Conservation (phyloP, 2,113 vertebrate species). For the Puntigrus tetrazona region DNA sequence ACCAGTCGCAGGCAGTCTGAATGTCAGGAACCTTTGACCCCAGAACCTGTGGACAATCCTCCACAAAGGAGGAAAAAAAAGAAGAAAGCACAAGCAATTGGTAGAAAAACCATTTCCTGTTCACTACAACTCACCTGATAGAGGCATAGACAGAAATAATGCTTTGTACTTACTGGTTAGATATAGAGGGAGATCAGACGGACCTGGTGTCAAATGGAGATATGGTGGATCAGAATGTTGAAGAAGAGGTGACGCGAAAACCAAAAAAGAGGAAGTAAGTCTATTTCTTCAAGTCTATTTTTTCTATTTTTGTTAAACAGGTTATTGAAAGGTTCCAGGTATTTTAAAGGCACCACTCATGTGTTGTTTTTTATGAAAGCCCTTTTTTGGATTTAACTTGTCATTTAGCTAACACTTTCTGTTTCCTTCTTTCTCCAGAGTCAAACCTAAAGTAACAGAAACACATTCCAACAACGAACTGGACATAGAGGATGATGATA, state of each 20-base stretch:
- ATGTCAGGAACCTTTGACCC: slow-evolving; percentile 70
- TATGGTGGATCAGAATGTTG: slow-evolving; percentile 74
- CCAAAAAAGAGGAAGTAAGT: slow-evolving; percentile 87
- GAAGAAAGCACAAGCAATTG: slow-evolving; percentile 72
- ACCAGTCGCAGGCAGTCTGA: slow-evolving; percentile 72
- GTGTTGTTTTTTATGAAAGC: not conserved
- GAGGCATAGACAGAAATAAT: not conserved
- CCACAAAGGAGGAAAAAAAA: slow-evolving; percentile 83
- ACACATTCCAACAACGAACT: slow-evolving; percentile 78
- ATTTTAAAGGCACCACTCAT: not conserved
- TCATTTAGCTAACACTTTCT: not conserved
- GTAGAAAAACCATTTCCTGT: slow-evolving; percentile 52
- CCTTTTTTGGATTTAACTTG: not conserved
- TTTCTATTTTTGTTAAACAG: not conserved
- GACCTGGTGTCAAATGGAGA: slow-evolving; percentile 81
- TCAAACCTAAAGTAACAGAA: slow-evolving; percentile 77
- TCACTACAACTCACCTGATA: not conserved
- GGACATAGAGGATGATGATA: slow-evolving; percentile 89
- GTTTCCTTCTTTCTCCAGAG: slow-evolving; percentile 26
- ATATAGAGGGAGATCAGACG: slow-evolving; percentile 70
- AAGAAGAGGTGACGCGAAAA: slow-evolving; percentile 80
- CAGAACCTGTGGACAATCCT: slow-evolving; percentile 68
- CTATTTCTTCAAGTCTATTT: no score
- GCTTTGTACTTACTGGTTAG: slow-evolving; percentile 54
- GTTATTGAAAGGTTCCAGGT: not conserved